Percentiles rank a stretch among this genome's conserved stretches.
phyloP scores from a whole-genome alignment of 2,888 invertebrate species.

The Meandrusa payeni region DNA sequence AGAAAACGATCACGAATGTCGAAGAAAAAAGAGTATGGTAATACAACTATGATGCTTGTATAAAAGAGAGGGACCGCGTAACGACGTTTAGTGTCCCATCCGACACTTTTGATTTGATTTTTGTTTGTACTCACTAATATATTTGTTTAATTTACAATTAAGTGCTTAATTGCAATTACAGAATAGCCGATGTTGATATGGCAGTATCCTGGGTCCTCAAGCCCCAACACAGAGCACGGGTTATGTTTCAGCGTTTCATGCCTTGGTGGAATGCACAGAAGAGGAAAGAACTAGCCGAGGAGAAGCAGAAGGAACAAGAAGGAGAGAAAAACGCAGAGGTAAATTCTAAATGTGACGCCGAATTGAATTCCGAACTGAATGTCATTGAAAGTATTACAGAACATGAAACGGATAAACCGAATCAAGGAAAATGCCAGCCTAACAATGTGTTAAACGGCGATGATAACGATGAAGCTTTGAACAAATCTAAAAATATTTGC shows the following conservation, averaged over 20 bases:
- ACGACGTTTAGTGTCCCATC: too few species aligned
- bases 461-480: not conserved
- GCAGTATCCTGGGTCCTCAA: constrained; percentile 75
- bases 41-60: too few species aligned
- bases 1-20: too few species aligned
- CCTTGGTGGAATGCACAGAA: constrained; percentile 71
- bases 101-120: too few species aligned
- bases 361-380: not conserved
- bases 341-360: constrained; percentile 3
- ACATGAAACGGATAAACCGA: not conserved
- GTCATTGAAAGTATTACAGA: not conserved
- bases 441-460: not conserved
- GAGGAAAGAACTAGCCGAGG: constrained; percentile 59
- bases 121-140: too few species aligned
- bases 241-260: constrained; percentile 76
- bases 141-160: too few species aligned
- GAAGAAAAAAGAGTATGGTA: too few species aligned
- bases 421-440: not conserved
- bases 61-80: too few species aligned
- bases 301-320: constrained; percentile 44
- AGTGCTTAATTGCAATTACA: constrained; percentile 47
- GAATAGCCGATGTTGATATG: constrained; percentile 71
- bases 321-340: constrained; percentile 27
- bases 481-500: not conserved
- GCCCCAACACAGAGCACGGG: constrained; percentile 67